Evolutionary conservation across 2,888 invertebrate genomes (phyloP), one percentile per base, ranked within the genome.

Genomic region (Baccha elongata): DNA sequence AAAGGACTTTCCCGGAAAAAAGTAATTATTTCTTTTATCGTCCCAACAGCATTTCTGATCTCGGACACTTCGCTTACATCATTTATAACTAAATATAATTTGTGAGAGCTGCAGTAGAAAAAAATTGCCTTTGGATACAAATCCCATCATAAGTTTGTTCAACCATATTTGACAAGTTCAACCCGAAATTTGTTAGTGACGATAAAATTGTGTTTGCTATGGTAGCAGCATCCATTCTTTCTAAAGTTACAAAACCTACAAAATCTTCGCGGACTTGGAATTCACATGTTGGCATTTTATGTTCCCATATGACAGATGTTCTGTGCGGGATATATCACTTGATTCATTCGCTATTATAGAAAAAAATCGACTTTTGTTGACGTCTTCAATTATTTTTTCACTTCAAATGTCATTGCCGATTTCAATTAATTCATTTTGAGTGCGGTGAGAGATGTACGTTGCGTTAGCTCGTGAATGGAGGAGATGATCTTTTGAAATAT

Each of bases 381-480:
- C n/a, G 35, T 35, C 35, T 35, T 35, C 35, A 35, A 35, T 35
- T 35, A 35, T 35, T 35, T 35, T 35, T 4, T 35, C 35, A 1
- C n/a, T 35, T 35, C 10, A 35, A 11, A 35, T 35, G 10, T 1
- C 35, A 35, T 35, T 35, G 4, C 35, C 10, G 10, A 35, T 35
- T n/a, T 35, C n/a, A 35, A 35, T 35, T 3, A 35, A 2, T 35
- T 35, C 35, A 11, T n/a, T 35, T 35, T 35, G 35, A n/a, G n/a
- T 35, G 1, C 35, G 10, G n/a, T 35, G n/a, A 35, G 35, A 35
- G 1, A 35, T 52, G 32, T 48, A 48, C 11, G 3, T 23, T 23
- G 48, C 23, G 21, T 48, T 48, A 11, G 1, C 48, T 3, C 23
- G 48, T 48, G 48, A 48, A 48, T 48, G 48, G 11, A 23, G 48